Percentiles rank a stretch among this genome's conserved stretches.
phyloP scores from a whole-genome alignment of 2,888 invertebrate genomes.

The Ypsolopha sequella region DNA sequence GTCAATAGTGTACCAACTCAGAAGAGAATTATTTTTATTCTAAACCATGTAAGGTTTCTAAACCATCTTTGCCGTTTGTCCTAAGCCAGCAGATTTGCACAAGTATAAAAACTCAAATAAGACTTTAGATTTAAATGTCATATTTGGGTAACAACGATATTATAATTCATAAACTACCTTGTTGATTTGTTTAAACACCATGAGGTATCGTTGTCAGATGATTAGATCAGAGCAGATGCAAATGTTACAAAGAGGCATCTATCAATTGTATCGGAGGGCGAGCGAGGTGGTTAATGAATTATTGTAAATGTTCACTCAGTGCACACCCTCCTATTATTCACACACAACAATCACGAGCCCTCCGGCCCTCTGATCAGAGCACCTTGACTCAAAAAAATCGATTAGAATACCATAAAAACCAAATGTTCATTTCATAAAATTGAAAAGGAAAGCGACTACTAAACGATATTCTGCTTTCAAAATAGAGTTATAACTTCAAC shows the following conservation, averaged over 20 bases:
- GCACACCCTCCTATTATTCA: slow-evolving; percentile 5
- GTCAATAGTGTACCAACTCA: too few species aligned
- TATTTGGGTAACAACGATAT: too few species aligned
- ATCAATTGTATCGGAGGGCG: slow-evolving; percentile 16
- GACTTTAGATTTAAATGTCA: too few species aligned
- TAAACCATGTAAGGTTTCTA: too few species aligned
- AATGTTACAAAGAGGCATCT: slow-evolving; percentile 5
- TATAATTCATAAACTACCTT: too few species aligned
- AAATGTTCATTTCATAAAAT: neutral
- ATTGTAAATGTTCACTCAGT: slow-evolving; percentile 20
- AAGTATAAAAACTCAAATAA: too few species aligned
- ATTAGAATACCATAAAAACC: neutral
- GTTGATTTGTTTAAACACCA: too few species aligned
- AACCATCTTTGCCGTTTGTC: too few species aligned
- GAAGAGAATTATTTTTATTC: too few species aligned
- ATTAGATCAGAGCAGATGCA: slow-evolving; percentile 2
- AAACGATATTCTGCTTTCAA: neutral
- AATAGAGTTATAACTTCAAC: neutral
- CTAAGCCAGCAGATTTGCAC: too few species aligned
- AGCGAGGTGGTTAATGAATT: slow-evolving; percentile 18
- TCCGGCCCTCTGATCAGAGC: slow-evolving; percentile 1
- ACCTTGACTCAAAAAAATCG: slow-evolving; percentile 1
- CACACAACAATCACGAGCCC: neutral
- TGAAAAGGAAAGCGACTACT: neutral
- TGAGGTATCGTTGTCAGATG: neutral